Evolutionary conservation across 2,797 vertebrate genomes (phyloP).

Genomic region (Carapus acus): DNA sequence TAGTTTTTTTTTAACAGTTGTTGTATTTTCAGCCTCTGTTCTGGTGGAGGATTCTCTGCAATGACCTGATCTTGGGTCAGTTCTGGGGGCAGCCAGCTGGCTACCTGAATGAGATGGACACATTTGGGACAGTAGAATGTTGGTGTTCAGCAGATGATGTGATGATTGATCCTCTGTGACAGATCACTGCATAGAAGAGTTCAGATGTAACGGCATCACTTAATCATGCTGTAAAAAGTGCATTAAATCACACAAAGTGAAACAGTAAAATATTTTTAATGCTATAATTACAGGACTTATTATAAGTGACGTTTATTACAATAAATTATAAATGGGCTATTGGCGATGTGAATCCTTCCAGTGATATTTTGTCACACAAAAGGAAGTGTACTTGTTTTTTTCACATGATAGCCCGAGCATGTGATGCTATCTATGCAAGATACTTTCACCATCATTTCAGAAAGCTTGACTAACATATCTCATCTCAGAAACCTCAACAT

Average conservation of each 20-base stretch:
- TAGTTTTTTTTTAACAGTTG: no score
- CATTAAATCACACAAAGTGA: background rate
- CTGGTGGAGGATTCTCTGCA: conserved; percentile 37
- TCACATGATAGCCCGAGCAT: no score
- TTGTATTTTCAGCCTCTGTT: conserved; percentile 29
- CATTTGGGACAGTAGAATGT: conserved; percentile 26
- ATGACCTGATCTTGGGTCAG: conserved; percentile 33
- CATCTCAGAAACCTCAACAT: no score
- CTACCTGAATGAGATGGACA: conserved; percentile 14
- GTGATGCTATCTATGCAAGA: no score
- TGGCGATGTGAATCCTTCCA: background rate
- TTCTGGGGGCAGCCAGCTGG: conserved; percentile 38
- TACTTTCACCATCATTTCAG: no score
- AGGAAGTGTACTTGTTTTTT: no score
- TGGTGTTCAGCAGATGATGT: conserved; percentile 13
- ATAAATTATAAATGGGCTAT: background rate
- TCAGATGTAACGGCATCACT: conserved; percentile 15
- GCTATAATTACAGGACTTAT: background rate
- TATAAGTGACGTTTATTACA: background rate
- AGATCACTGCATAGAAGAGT: conserved; percentile 20
- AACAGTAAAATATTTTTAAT: conserved; percentile 2
- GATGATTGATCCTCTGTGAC: conserved; percentile 23
- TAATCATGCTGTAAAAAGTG: conserved; percentile 9
- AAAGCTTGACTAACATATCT: no score
- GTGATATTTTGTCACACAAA: background rate